Conservation (phyloP, 2,888 invertebrate species). For the Stenichneumon culpator region DNA sequence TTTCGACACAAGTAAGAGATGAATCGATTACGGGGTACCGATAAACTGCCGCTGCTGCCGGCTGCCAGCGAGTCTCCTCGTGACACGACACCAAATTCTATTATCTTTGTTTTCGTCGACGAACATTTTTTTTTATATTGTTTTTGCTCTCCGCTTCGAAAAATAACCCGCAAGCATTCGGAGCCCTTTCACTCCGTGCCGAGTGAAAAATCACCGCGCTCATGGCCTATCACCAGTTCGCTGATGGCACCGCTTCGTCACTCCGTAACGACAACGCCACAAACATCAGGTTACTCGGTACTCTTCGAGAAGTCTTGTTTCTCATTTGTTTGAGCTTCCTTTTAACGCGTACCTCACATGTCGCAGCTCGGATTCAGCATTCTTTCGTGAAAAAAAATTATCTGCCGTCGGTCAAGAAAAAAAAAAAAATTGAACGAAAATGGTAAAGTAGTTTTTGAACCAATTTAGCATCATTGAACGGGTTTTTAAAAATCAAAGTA, state of each 20-base stretch:
- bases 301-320: constrained; percentile 26
- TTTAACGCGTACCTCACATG: constrained; percentile 1
- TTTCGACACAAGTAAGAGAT: constrained; percentile 56
- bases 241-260: constrained; percentile 32
- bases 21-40: constrained; percentile 58
- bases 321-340: constrained; percentile 30
- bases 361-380: not conserved
- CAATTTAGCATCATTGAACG: too few relatives aligned
- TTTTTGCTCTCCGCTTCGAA: constrained; percentile 4
- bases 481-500: too few relatives aligned
- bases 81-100: constrained; percentile 63
- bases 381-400: not conserved
- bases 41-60: constrained; percentile 48
- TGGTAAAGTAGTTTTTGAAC: too few relatives aligned
- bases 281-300: constrained; percentile 19
- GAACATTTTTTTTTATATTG: constrained; percentile 4
- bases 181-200: constrained; percentile 41
- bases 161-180: constrained; percentile 28
- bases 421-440: too few relatives aligned
- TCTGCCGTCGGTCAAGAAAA: too few relatives aligned
- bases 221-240: constrained; percentile 41
- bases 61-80: constrained; percentile 23
- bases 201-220: constrained; percentile 56
- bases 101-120: constrained; percentile 54
- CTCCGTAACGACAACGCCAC: constrained; percentile 3